Conservation (phyloP, 1,140 invertebrate genomes). For the Pectinophora gossypiella region DNA sequence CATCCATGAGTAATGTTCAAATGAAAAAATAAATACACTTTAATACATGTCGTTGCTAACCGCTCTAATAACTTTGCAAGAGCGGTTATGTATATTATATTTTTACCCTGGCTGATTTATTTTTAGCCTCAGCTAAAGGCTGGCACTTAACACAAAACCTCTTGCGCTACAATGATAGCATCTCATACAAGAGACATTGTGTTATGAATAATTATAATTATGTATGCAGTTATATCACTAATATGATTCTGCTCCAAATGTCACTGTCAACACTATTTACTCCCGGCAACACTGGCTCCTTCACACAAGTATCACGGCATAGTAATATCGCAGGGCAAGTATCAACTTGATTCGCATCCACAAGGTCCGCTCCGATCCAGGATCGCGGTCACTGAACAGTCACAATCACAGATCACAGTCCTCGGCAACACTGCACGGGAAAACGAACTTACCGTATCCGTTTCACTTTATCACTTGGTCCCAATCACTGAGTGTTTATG, state of each 20-base stretch:
- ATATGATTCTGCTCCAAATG: not conserved
- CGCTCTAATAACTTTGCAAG: no score
- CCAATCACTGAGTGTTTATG: constrained; percentile 49
- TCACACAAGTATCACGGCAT: constrained; percentile 9
- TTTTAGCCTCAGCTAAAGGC: no score
- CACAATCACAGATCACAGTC: constrained; percentile 59
- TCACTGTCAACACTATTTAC: constrained; percentile 17
- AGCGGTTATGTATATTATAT: no score
- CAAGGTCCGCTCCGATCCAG: constrained; percentile 33
- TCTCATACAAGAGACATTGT: no score
- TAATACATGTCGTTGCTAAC: no score
- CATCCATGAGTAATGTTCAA: no score
- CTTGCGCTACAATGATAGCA: no score
- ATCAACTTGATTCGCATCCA: constrained; percentile 13
- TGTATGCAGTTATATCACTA: no score
- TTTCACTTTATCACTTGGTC: constrained; percentile 73
- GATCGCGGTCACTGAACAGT: constrained; percentile 49
- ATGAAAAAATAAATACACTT: no score
- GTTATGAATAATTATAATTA: no score
- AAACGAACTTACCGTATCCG: constrained; percentile 69
- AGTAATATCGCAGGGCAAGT: constrained; percentile 10
- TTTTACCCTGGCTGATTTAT: no score
- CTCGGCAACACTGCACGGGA: constrained; percentile 47
- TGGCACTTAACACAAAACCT: no score
- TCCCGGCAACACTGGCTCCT: constrained; percentile 48